Evolutionary conservation across 1,140 invertebrate species (phyloP).

Genomic region (Rhyzopertha dominica): DNA sequence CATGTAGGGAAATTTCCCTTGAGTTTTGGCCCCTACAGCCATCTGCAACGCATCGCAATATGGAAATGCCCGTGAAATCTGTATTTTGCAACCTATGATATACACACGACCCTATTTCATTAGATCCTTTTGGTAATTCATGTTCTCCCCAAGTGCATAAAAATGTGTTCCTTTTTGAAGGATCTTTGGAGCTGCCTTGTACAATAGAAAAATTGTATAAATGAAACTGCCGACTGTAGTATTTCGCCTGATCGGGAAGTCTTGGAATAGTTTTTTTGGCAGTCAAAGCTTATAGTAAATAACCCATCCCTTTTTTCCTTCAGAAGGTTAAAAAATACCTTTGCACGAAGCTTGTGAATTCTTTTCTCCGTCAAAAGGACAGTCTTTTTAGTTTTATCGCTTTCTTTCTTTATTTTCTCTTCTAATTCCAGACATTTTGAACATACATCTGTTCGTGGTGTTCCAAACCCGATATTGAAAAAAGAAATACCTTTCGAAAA

Average conservation of each 20-base stretch:
- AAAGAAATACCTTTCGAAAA: no score
- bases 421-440: no score
- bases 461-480: no score
- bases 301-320: not conserved
- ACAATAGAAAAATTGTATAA: not conserved
- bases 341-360: not conserved
- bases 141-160: not conserved
- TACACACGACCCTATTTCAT: not conserved
- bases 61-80: no score
- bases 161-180: slow-evolving; percentile 2
- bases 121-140: not conserved
- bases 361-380: not conserved
- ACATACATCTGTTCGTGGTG: no score
- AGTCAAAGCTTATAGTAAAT: not conserved
- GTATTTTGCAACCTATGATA: not conserved
- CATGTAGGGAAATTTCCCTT: no score
- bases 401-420: not conserved
- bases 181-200: not conserved
- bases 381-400: not conserved
- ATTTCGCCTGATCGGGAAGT: not conserved
- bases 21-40: no score
- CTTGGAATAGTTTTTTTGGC: not conserved
- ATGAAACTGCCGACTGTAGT: slow-evolving; percentile 5
- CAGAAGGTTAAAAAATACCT: slow-evolving; percentile 6
- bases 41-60: no score